Evolutionary conservation across 1,140 invertebrate genomes (phyloP), one percentile per base, ranked within the genome.

Genomic region (Drosophila arizonae): DNA sequence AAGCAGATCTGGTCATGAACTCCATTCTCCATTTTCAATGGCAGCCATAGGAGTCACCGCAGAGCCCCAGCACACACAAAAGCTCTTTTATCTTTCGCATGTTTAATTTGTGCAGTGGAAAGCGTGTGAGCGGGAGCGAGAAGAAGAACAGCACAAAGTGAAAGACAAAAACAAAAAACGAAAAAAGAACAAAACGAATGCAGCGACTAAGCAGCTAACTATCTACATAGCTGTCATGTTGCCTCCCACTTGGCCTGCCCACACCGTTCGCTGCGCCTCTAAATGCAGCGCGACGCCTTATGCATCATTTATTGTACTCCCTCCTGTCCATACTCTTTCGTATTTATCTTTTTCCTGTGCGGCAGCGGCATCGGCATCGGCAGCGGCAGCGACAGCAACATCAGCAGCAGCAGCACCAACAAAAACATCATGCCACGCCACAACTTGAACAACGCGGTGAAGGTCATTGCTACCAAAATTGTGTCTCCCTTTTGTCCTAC

Each of bases 401-500:
- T 9, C 70, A 36, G 70, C 70, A 58, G 26, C 65, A 64, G 39
- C 52, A 79, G 67, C 57, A 54, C 68, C 78, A 74, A 82, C 63
- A 80, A 87, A 72, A 66, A 90, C 52, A 46, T 36, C 57, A 76
- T 52, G 36, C 48, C 55, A 72, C 50, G 68, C 76, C 79, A 74
- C 87, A 86, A 90, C 84, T 87, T 90, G 81, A 90, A 90, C 89
- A 90, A 89, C 89, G 89, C 89, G 89, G 89, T 90, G 89, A 90
- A 90, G 89, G 89, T 90, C 89, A 90, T 90, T 90, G 89, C 89
- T 90, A 90, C 89, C 89, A 90, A 90, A 90, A 90, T 90, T 90
- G 82, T 90, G 81, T 89, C 89, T 90, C 89, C 88, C 89, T 90
- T 87, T 90, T 90, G 89, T 90, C 89, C 89, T 90, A 90, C 89